Base-by-base conservation (phyloP, 2,113 vertebrate genomes). In the Empidonax alnorum region DNA sequence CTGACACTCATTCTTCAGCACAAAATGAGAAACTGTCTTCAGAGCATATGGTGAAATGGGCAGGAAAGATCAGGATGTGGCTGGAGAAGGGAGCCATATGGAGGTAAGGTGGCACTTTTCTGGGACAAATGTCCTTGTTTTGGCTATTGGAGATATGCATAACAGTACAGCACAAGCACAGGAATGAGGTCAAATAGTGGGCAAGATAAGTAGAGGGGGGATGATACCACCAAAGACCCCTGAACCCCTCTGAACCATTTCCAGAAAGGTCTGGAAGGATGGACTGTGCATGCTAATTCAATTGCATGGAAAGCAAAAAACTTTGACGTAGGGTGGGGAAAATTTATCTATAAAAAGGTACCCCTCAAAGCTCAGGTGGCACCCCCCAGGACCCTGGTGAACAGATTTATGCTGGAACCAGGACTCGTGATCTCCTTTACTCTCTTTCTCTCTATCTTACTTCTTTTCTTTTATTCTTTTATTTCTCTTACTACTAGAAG, bases 141-240 rank as follows among this genome's bases (percentile, higher is more conserved):
- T 4, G 47, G 28, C 47, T 62, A 19, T n/a, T n/a, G 19, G n/a
- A 62, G 47, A 62, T 28, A 46, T 23, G 9, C 7, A 37, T 17
- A 61, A 33, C 14, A 37, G 33, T 33, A 52, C 14, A 37, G 14
- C 27, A 68, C 33, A 53, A 87, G 31, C 9, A 39, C 12, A 78
- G 23, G 23, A 78, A 62, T 46, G n/a, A 78, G 28, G 28, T 71
- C 28, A 53, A 71, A 55, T 39, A 78, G 33, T 19, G 46, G 39
- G 23, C 27, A 53, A 77, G 74, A n/a, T n/a, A 44, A 31, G 9
- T 53, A 13, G 3, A 5, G 18, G 18, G 19, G 23, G 46, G 22
- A 19, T 0, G 0, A 53, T n/a, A 46, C 9, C 18, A 62, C 6
- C 1, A 9, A 39, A 78, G 61, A 16, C 15, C 10, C 68, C 23